A percentile compares a stretch with the other conserved stretches of the same genome.
Evolutionary conservation across 2,113 vertebrate genomes (phyloP).

Genomic region (Leptobrachium leishanense): DNA sequence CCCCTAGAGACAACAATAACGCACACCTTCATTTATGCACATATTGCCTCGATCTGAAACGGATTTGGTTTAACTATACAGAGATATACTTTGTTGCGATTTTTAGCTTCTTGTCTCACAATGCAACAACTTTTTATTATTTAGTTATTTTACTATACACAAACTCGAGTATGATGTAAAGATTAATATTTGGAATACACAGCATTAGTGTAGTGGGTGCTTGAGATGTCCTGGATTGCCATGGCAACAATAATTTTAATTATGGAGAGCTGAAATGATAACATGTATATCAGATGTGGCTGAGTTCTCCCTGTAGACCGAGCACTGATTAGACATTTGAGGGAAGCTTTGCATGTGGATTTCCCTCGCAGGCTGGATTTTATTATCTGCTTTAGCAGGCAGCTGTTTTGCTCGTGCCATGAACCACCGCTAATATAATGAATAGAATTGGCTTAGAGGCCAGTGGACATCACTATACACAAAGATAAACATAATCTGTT

Average conservation of each 20-base stretch:
- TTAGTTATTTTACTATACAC: not conserved
- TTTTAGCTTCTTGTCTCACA: too few species aligned
- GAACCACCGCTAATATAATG: slow-evolving; percentile 44
- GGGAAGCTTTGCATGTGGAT: slow-evolving; percentile 51
- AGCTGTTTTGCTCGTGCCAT: slow-evolving; percentile 43
- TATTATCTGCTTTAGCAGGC: slow-evolving; percentile 53
- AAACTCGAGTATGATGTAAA: slow-evolving; percentile 13
- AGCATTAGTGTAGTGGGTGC: slow-evolving; percentile 13
- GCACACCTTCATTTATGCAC: too few species aligned
- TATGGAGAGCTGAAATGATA: slow-evolving; percentile 56
- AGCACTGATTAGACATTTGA: slow-evolving; percentile 57
- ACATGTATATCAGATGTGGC: slow-evolving; percentile 61
- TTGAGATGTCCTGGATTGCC: slow-evolving; percentile 54
- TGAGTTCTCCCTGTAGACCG: slow-evolving; percentile 59
- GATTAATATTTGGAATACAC: slow-evolving; percentile 46
- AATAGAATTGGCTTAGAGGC: slow-evolving; percentile 34
- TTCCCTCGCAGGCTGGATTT: slow-evolving; percentile 59
- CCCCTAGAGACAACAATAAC: too few species aligned
- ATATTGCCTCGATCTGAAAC: not conserved
- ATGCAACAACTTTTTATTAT: too few species aligned
- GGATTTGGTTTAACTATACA: not conserved
- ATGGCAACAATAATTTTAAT: slow-evolving; percentile 66
- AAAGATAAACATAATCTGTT: slow-evolving; percentile 38
- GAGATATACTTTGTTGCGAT: not conserved
- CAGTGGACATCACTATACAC: slow-evolving; percentile 27